Evolutionary conservation across 2,113 vertebrate genomes (phyloP).

Genomic region (Elaphurus davidianus): DNA sequence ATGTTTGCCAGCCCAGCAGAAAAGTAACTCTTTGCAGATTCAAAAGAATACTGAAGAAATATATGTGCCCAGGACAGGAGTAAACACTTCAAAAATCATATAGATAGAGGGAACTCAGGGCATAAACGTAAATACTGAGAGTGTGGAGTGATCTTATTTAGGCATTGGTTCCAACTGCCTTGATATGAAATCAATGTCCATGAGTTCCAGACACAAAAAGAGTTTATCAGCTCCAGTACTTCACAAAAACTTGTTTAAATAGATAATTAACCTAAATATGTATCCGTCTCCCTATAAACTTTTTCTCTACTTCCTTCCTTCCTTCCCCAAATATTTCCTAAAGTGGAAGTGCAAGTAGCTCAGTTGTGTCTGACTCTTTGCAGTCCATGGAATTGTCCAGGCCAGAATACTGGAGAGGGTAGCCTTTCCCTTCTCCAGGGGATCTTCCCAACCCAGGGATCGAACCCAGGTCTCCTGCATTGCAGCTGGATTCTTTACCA

Average conservation of each 20-base stretch:
- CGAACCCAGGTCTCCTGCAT: not conserved
- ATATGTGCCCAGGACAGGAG: not conserved
- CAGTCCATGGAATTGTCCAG: not conserved
- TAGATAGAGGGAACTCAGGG: not conserved
- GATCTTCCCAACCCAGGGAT: not conserved
- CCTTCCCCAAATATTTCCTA: constrained; percentile 12
- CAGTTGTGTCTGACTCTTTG: not conserved
- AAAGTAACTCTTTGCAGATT: constrained; percentile 12
- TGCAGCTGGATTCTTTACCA: not conserved
- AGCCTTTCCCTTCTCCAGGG: not conserved
- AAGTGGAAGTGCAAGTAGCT: not conserved
- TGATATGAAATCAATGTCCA: constrained; percentile 13
- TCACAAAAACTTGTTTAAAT: constrained; percentile 7
- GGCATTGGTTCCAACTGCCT: not conserved
- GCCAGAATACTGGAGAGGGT: not conserved
- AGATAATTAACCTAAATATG: not conserved
- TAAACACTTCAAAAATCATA: not conserved
- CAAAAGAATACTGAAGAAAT: not conserved
- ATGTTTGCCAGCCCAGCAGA: constrained; percentile 12
- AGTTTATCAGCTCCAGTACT: not conserved
- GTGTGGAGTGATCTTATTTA: not conserved
- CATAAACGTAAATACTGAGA: not conserved
- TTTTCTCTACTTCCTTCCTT: constrained; percentile 12
- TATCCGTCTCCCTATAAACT: not conserved
- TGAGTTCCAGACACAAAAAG: not conserved